Evolutionary conservation across 1,140 invertebrate species (phyloP), one percentile per base, ranked within the genome.

Genomic region (Hermetia illucens): DNA sequence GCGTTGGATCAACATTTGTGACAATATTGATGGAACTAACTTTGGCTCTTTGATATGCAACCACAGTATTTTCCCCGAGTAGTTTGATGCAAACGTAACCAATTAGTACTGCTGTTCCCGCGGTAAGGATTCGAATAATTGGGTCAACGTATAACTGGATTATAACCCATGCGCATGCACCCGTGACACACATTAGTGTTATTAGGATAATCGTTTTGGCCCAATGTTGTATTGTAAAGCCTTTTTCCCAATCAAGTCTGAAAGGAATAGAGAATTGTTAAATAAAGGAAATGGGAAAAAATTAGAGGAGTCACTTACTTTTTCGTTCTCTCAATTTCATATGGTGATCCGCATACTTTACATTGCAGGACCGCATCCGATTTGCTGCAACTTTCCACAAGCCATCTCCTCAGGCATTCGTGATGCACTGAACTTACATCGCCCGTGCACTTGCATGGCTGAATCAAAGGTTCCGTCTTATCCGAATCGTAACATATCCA

Each of bases 401-500:
- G 71, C 85, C 85, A 90, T 45, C 83, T 74, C 39, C 83, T 73
- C n/a, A 93, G 66, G 64, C 90, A 93, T 52, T 91, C 82, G 53
- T 94, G 88, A 64, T 94, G 89, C 16, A 91, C 88, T 21, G 76
- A 78, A 18, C 82, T 79, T 8, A 92, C 82, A 61, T 93, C 89
- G 3, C 90, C 90, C 39, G 82, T 80, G 61, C 89, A 94, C 32
- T 77, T 72, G 52, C 90, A 94, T 2, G 90, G 89, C 44, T 87
- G 77, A 53, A 94, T 92, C 18, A 93, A 64, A 4, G 82, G 77
- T 56, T 90, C 85, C 3, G 69, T 67, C 39, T 79, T 72, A 5
- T 89, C 76, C 37, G 64, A 69, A 60, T 94, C 89, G 51, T 92
- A 93, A 62, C 88, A 94, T 50, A 94, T 92, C 85, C 86, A 94